These are phyloP conservation scores for Melangyna quadrimaculata DNA, from an alignment of 2,888 invertebrate species.

Conservation along the genomic window DNA sequence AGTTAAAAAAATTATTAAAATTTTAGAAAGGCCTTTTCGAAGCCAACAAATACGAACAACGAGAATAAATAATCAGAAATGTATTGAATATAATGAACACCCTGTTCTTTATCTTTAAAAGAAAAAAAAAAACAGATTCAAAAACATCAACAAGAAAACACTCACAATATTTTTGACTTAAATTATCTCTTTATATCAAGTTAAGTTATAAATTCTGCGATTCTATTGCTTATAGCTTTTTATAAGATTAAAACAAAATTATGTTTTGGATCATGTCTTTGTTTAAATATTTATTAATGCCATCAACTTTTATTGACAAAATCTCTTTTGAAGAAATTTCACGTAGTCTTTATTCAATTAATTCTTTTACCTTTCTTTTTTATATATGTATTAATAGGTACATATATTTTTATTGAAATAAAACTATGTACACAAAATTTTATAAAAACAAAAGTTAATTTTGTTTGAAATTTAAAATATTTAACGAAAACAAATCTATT, in stretches of 20 bases:
- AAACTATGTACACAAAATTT: too few relatives aligned
- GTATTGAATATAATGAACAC: background rate
- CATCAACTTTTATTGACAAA: slow-evolving; percentile 5
- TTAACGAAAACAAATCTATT: too few relatives aligned
- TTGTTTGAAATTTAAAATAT: too few relatives aligned
- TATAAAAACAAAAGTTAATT: too few relatives aligned
- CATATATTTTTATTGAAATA: too few relatives aligned
- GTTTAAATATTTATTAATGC: slow-evolving; percentile 4
- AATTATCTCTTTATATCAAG: slow-evolving; percentile 30
- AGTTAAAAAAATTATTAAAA: too few relatives aligned
- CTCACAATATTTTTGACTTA: background rate
- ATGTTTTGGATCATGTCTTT: background rate
- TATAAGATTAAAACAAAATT: background rate
- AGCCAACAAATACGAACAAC: too few relatives aligned
- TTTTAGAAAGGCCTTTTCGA: too few relatives aligned
- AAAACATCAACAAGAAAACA: background rate
- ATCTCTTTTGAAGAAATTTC: background rate
- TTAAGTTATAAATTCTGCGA: slow-evolving; percentile 13
- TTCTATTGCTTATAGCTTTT: slow-evolving; percentile 9
- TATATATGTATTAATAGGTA: background rate
- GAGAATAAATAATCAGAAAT: too few relatives aligned
- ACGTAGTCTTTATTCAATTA: background rate
- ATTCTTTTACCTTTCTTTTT: background rate
- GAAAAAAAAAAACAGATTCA: background rate
- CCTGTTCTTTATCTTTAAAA: background rate